Evolutionary conservation across 1,140 invertebrate genomes (phyloP).

Genomic region (Papilio machaon): DNA sequence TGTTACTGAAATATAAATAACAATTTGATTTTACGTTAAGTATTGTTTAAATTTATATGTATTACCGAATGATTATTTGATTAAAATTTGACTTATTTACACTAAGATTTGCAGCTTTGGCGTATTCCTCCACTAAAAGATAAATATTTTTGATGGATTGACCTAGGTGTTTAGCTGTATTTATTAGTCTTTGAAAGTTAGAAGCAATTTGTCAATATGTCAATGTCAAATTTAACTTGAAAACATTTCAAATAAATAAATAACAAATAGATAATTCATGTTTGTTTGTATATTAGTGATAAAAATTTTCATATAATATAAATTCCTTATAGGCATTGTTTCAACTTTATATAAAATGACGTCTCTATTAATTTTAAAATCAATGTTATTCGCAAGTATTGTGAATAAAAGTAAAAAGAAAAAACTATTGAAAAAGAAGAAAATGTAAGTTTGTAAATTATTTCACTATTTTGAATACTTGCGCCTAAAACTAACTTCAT

Average conservation of each 20-base stretch:
- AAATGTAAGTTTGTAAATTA: slow-evolving; percentile 51
- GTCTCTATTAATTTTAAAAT: slow-evolving; percentile 68
- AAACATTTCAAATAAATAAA: too few species aligned
- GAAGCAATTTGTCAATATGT: not conserved
- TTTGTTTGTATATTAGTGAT: not conserved
- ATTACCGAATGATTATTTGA: too few species aligned
- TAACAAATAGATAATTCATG: too few species aligned
- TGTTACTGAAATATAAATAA: not conserved
- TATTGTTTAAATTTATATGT: too few species aligned
- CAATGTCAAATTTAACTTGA: not conserved
- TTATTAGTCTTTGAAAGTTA: not conserved
- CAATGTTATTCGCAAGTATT: slow-evolving; percentile 66
- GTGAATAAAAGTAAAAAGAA: slow-evolving; percentile 64
- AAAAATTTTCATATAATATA: too few species aligned
- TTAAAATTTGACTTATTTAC: too few species aligned
- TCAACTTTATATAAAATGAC: slow-evolving; percentile 55
- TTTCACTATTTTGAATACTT: not conserved
- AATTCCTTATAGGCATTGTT: too few species aligned
- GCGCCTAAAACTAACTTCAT: not conserved
- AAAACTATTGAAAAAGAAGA: slow-evolving; percentile 58
- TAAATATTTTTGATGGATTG: too few species aligned
- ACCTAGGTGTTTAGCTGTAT: too few species aligned
- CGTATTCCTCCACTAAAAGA: too few species aligned
- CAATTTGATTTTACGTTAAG: too few species aligned
- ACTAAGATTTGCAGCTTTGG: too few species aligned